Percentiles rank a stretch among this genome's conserved stretches.
Conservation (phyloP, 92 coral and sea anemone genomes). For the Palythoa grandiflora region DNA sequence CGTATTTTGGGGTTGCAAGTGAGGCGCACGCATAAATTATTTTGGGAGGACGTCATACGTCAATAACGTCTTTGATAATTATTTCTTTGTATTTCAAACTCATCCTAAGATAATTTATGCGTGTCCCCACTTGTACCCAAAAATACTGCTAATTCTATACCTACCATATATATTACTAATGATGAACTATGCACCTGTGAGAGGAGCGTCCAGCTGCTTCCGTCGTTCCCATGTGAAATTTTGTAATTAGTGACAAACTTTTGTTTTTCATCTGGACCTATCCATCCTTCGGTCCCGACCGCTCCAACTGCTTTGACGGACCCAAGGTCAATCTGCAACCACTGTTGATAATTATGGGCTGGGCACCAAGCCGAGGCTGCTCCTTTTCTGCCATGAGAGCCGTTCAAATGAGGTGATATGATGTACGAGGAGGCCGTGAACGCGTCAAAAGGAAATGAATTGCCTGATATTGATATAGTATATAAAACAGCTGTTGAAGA, state of each 20-base stretch:
- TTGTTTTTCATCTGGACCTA: background rate
- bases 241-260: background rate
- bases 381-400: conserved; percentile 8
- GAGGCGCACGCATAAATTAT: no score
- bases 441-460: background rate
- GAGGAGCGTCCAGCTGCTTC: conserved; percentile 3
- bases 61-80: no score
- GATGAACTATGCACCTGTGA: background rate
- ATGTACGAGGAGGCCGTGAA: conserved; percentile 34
- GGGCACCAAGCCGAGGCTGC: conserved; percentile 33
- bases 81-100: no score
- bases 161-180: no score
- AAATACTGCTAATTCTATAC: no score
- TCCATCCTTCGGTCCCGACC: conserved; percentile 40
- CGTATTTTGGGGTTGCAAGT: no score
- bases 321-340: conserved; percentile 40
- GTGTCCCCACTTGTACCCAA: no score
- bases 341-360: background rate
- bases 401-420: background rate
- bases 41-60: no score
- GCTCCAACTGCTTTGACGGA: background rate
- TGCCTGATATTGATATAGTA: background rate
- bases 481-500: background rate
- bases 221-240: conserved; percentile 16
- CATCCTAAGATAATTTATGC: no score